Base-by-base conservation (phyloP, 2,113 vertebrate species). In the Syngnathus typhle region DNA sequence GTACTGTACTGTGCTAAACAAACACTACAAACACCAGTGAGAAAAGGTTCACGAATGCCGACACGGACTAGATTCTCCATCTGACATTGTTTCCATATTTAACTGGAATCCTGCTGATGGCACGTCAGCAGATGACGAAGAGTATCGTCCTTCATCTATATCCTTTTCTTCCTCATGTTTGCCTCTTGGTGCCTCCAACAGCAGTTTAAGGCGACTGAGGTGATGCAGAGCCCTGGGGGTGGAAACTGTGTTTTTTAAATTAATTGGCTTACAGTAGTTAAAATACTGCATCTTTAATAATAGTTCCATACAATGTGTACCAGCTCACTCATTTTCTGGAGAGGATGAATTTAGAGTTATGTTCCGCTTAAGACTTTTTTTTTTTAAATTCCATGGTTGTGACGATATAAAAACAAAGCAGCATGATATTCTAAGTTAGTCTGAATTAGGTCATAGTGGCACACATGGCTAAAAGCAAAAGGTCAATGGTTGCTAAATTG, bases 111-210 rank as follows among this genome's bases (percentile, higher is more conserved):
- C 60, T 60, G 59, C 61, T 60, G 64, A 21, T 64, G 2, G 7
- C 61, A 58, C 18, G 1, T 84, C 82, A 9, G 65, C 60, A 44
- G 87, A 82, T 4, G 60, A 80, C 15, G 79, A 84, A 0, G 80
- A 83, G 66, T 64, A 87, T 6, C 59, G 77, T 39, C 82, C 83
- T 68, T 88, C 86, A 19, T 88, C 84, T 18, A 80, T 68, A 1
- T 85, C 81, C 27, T 71, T 71, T 36, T 62, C 70, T 1, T 76
- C 75, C 12, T 44, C 44, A 19, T 1, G n/a, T 54, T 67, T 78
- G 63, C 58, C 19, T 21, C 21, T 51, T 6, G 83, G 77, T 55
- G 84, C 78, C 6, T 86, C 81, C 65, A 86, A 74, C 72, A 84
- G 70, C 19, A 69, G 64, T 64, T 88, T 87, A 69, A 85, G 71